Base-by-base conservation (phyloP, 2,797 vertebrate species). In the Echiichthys vipera region DNA sequence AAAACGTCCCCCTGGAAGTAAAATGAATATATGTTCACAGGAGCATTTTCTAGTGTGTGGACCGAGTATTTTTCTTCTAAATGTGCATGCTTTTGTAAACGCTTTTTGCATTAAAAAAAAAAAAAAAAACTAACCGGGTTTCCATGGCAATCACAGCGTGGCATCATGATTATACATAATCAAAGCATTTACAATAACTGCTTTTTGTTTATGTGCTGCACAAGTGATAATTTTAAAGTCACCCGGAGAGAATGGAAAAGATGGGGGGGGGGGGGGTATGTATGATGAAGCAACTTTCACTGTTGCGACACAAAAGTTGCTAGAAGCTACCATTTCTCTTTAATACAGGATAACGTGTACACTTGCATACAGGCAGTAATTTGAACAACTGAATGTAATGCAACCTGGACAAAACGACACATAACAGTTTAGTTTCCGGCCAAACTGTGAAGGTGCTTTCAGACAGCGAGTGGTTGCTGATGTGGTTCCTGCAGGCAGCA, bases 141-240 rank as follows among this genome's bases (percentile, higher is more conserved):
- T 77, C 64, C 75, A 78, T 75, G 57, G 25, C 55, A 54, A 65
- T 61, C 43, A 43, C 29, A 50, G 30, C 29, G 22, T 56, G 36
- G 45, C 45, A 65, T 55, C 47, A 3, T 54, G 43, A 67, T 76
- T 65, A 37, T 65, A 64, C 45, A 56, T 66, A 67, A 65, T 75
- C 12, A 59, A n/a, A 78, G 47, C 39, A 17, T 78, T 80, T 47
- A 15, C 36, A 72, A 56, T 25, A 56, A 73, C 49, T 57, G 59
- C 58, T 62, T 59, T 37, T 46, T 59, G 36, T 42, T 55, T 49
- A 14, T 42, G 59, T 65, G 57, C 61, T 57, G 40, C 70, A 65
- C 11, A 64, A 59, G 12, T 65, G 49, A 58, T 65, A 17, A 49
- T 56, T 74, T 49, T 47, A 22, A 43, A 30, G 47, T 63, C 47